Evolutionary conservation across 2,888 invertebrate species (phyloP).

Genomic region (Ecliptopera silaceata): DNA sequence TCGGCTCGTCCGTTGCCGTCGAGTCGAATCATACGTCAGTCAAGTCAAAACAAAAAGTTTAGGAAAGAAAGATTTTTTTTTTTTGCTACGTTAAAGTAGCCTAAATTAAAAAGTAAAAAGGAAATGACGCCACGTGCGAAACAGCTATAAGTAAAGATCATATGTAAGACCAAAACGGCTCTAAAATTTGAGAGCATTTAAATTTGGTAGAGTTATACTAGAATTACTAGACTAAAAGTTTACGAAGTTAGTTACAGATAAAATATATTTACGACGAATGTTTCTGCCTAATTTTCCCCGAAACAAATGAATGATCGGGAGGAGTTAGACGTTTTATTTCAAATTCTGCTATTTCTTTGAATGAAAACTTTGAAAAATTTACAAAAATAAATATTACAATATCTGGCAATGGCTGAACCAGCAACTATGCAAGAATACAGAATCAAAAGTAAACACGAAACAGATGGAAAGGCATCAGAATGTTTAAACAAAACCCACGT

Average conservation of each 20-base stretch:
- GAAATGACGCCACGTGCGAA: no score
- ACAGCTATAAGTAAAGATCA: not conserved
- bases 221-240: not conserved
- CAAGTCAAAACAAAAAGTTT: no score
- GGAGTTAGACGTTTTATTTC: not conserved
- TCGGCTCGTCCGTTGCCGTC: no score
- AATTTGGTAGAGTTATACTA: not conserved
- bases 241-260: not conserved
- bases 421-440: not conserved
- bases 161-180: not conserved
- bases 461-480: slow-evolving; percentile 6
- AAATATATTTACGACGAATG: not conserved
- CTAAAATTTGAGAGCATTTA: not conserved
- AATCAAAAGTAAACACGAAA: slow-evolving; percentile 2
- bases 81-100: no score
- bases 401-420: slow-evolving; percentile 6
- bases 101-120: no score
- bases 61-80: no score
- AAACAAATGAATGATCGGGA: not conserved
- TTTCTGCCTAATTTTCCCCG: not conserved
- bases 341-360: not conserved
- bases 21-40: no score
- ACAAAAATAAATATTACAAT: not conserved
- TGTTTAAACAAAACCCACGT: slow-evolving; percentile 3
- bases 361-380: not conserved